A percentile compares a stretch with the other conserved stretches of the same genome.
Conservation (phyloP, 2,113 vertebrate genomes). For the Lynx canadensis region DNA sequence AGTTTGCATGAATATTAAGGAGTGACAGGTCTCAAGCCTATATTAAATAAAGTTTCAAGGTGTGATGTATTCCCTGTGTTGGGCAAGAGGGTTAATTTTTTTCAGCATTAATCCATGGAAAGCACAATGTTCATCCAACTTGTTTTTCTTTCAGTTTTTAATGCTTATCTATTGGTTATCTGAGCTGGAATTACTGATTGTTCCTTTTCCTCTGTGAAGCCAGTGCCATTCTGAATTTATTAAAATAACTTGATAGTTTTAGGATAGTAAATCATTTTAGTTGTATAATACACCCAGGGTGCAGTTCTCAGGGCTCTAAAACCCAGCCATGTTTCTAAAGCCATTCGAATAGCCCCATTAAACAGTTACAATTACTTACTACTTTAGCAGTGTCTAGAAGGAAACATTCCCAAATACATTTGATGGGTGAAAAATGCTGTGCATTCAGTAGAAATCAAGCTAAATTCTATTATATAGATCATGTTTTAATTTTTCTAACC, state of each 20-base stretch:
- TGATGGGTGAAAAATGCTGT: slow-evolving; percentile 25
- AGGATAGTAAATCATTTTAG: not conserved
- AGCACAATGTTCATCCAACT: slow-evolving; percentile 9
- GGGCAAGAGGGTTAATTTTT: slow-evolving; percentile 14
- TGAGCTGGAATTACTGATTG: slow-evolving; percentile 20
- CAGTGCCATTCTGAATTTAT: slow-evolving; percentile 41
- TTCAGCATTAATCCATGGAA: slow-evolving; percentile 32
- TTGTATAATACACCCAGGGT: not conserved
- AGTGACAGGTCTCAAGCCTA: slow-evolving; percentile 62
- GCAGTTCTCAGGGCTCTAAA: slow-evolving; percentile 50
- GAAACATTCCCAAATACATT: slow-evolving; percentile 67
- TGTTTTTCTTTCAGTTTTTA: slow-evolving; percentile 35
- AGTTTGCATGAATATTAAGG: slow-evolving; percentile 58
- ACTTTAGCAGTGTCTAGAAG: slow-evolving; percentile 66
- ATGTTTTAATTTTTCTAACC: slow-evolving; percentile 77
- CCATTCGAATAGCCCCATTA: slow-evolving; percentile 63
- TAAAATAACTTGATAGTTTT: slow-evolving; percentile 52
- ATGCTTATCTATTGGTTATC: slow-evolving; percentile 38
- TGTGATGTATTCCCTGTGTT: slow-evolving; percentile 59
- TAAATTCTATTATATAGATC: slow-evolving; percentile 72
- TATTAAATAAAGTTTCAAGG: slow-evolving; percentile 30
- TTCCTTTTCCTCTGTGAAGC: slow-evolving; percentile 55
- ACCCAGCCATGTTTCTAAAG: slow-evolving; percentile 57
- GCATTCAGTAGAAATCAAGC: slow-evolving; percentile 75
- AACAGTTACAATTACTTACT: slow-evolving; percentile 73